phyloP scores from a whole-genome alignment of 2,888 invertebrate species.

The Ernsta delagoae region DNA sequence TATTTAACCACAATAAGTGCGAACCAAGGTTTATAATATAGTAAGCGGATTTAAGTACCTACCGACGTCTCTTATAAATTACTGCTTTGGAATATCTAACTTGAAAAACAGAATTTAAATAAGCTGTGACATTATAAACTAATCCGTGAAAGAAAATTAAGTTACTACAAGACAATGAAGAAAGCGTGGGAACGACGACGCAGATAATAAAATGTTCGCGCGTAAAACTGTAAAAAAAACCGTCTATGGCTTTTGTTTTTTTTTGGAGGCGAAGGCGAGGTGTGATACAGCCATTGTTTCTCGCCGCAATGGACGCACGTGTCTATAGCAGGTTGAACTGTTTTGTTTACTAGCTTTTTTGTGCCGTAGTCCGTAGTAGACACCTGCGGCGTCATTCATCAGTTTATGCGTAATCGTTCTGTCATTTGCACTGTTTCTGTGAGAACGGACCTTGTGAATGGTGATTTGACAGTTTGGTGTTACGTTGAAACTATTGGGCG shows the following conservation, averaged over 20 bases:
- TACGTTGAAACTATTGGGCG: not conserved
- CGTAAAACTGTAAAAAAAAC: conserved; percentile 17
- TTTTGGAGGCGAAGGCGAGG: conserved; percentile 48
- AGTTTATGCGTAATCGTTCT: conserved; percentile 47
- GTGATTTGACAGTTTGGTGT: conserved; percentile 18
- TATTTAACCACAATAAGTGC: no score
- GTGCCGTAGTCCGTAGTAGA: conserved; percentile 49
- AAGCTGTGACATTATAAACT: conserved; percentile 11
- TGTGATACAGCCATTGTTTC: conserved; percentile 70
- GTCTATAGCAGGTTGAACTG: conserved; percentile 72
- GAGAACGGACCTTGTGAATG: conserved; percentile 24
- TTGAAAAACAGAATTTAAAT: not conserved
- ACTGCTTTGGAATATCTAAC: not conserved
- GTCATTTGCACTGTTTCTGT: conserved; percentile 43
- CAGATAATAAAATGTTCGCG: conserved; percentile 35
- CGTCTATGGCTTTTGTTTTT: conserved; percentile 50
- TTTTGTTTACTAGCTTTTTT: conserved; percentile 64
- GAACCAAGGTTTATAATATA: no score
- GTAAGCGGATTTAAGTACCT: no score
- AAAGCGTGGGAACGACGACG: conserved; percentile 37
- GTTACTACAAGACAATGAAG: conserved; percentile 9
- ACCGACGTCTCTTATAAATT: no score
- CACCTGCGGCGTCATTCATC: conserved; percentile 77
- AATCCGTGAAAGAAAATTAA: conserved; percentile 11
- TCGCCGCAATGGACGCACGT: conserved; percentile 75